Evolutionary conservation across 2,113 vertebrate species (phyloP).

Genomic region (Halichoeres trimaculatus): DNA sequence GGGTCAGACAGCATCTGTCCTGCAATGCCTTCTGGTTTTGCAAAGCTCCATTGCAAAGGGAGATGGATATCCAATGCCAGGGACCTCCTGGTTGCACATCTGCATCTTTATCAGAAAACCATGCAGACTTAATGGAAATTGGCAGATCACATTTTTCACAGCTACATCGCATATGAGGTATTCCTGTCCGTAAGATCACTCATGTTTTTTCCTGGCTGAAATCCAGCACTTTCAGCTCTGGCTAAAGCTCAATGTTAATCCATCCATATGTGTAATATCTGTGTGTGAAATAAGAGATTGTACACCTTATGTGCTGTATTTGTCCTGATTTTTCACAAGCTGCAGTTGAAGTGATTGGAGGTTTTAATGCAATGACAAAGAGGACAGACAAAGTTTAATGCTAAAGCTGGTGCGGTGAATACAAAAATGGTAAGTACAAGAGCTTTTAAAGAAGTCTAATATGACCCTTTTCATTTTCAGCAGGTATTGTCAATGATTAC

Average conservation of each 20-base stretch:
- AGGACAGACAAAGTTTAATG: constrained; percentile 37
- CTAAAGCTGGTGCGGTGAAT: constrained; percentile 18
- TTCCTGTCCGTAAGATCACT: constrained; percentile 9
- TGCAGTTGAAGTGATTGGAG: constrained; percentile 52
- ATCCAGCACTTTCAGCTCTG: constrained; percentile 38
- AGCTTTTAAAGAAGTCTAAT: not conserved
- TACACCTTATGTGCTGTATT: constrained; percentile 64
- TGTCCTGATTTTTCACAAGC: constrained; percentile 68
- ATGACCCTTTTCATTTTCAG: not conserved
- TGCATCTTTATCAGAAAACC: not conserved
- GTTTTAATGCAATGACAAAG: constrained; percentile 64
- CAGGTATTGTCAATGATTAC: not conserved
- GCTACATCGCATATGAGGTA: not conserved
- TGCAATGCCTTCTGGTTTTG: too few relatives aligned
- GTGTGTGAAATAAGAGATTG: constrained; percentile 48
- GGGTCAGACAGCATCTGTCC: not conserved
- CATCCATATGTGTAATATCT: constrained; percentile 63
- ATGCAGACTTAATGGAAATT: constrained; percentile 19
- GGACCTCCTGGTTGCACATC: not conserved
- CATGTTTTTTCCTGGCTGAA: constrained; percentile 9
- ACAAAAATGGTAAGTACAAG: not conserved
- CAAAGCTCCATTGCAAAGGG: not conserved
- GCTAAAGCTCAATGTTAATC: constrained; percentile 63
- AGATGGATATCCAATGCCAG: not conserved
- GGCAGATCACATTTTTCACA: not conserved